phyloP scores from a whole-genome alignment of 1,140 invertebrate species.

The Pogonomyrmex barbatus region DNA sequence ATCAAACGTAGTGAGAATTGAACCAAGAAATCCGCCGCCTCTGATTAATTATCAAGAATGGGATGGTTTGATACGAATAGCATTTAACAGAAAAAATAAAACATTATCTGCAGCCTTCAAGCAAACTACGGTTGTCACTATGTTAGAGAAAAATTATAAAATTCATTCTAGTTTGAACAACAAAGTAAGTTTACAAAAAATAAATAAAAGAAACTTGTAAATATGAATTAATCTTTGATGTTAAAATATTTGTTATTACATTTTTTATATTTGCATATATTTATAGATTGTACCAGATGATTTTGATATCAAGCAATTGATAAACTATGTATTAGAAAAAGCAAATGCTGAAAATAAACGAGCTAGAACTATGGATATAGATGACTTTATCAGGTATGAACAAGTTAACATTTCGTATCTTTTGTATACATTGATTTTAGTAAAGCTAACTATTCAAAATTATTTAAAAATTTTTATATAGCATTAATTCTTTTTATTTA shows the following conservation, averaged over 20 bases:
- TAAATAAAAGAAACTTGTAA: background rate
- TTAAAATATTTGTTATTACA: slow-evolving; percentile 29
- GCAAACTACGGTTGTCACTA: slow-evolving; percentile 92
- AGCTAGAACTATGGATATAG: slow-evolving; percentile 97
- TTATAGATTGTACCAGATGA: slow-evolving; percentile 91
- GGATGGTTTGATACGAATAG: slow-evolving; percentile 98
- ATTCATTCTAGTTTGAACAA: slow-evolving; percentile 95
- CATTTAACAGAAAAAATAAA: slow-evolving; percentile 98
- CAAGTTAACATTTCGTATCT: slow-evolving; percentile 14
- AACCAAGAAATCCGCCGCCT: slow-evolving; percentile 98
- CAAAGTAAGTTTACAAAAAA: slow-evolving; percentile 87
- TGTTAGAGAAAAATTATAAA: slow-evolving; percentile 97
- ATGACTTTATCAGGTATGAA: slow-evolving; percentile 94
- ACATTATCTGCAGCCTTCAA: slow-evolving; percentile 95
- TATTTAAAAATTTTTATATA: slow-evolving; percentile 9
- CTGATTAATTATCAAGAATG: slow-evolving; percentile 98
- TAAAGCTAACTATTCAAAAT: background rate
- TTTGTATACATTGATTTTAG: background rate
- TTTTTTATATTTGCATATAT: slow-evolving; percentile 36
- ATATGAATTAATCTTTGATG: slow-evolving; percentile 41
- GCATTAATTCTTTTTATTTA: slow-evolving; percentile 17
- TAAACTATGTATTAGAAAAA: slow-evolving; percentile 91
- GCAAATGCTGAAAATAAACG: slow-evolving; percentile 91
- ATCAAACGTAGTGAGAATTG: slow-evolving; percentile 98
- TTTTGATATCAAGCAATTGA: slow-evolving; percentile 95